Base-by-base conservation (phyloP, 2,888 invertebrate species). In the Coenonympha arcania region DNA sequence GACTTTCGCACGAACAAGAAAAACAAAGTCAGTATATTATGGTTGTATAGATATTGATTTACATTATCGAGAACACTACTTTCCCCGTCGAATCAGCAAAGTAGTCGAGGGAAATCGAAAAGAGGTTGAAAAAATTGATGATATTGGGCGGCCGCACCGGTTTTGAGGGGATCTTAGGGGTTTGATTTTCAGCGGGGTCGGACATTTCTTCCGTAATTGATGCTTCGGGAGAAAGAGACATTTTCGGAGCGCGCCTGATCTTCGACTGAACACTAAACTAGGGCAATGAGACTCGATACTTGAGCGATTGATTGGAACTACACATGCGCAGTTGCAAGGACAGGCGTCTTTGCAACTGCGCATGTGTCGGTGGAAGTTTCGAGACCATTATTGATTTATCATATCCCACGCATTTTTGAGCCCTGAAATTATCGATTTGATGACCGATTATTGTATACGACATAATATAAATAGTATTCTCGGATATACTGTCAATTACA, bases 41-140 rank as follows among this genome's bases (percentile, higher is more conserved):
- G n/a, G n/a, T n/a, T 9, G 33, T n/a, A 34, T 16, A 3, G 3
- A 5, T 24, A 37, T 22, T 16, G 47, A 40, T 20, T 34, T 53
- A 54, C 31, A 50, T 18, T 43, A 54, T 11, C 1, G 50, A 26
- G 40, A 54, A 50, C 8, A 50, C 47, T 1, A 50, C 44, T 54
- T 41, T 47, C 16, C 47, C 50, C 26, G 50, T 40, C 8, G 50
- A 34, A 36, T 54, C 50, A 26, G 47, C 43, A 13, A 50, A 54
- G 18, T 26, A 50, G 22, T 54, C 53, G 28, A 54, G 34, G 43
- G 46, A 43, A 22, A 47, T 30, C 2, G 46, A 19, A 31, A 54
- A 40, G 16, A 42, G 39, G 33, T 50, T 53, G 42, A 53, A 50
- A 33, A 50, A 47, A 3, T 46, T 39, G 5, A 43, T 34, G 4